phyloP scores from a whole-genome alignment of 23 tunicate species.

The Phallusia fumigata region DNA sequence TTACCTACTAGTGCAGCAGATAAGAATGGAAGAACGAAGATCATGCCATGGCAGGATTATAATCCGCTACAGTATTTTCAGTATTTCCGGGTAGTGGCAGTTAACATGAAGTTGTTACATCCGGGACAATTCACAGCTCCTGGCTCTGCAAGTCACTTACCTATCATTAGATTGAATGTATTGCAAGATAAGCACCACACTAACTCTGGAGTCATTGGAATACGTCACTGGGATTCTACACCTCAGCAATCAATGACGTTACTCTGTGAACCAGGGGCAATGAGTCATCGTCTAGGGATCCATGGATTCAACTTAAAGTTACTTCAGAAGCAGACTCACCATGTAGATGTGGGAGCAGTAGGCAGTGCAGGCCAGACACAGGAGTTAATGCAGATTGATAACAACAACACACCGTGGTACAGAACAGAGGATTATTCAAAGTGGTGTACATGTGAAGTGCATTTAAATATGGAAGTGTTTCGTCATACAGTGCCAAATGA shows the following conservation, averaged over 20 bases:
- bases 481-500: conserved; percentile 5
- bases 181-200: not conserved
- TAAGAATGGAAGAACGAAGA: not conserved
- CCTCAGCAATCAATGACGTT: conserved; percentile 12
- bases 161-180: not conserved
- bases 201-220: not conserved
- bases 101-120: not conserved
- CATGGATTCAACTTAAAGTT: not conserved
- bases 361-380: not conserved
- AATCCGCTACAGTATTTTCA: not conserved
- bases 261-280: not conserved
- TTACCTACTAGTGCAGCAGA: not conserved
- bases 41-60: conserved; percentile 1
- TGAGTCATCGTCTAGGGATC: not conserved
- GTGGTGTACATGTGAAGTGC: conserved; percentile 10
- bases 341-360: not conserved
- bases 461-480: conserved; percentile 2
- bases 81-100: not conserved
- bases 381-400: not conserved
- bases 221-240: not conserved
- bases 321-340: not conserved
- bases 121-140: not conserved
- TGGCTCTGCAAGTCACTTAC: not conserved
- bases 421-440: conserved; percentile 20
- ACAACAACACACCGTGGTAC: conserved; percentile 14